Evolutionary conservation across 2,888 invertebrate genomes (phyloP), one percentile per base, ranked within the genome.

Genomic region (Coelinius sp.): DNA sequence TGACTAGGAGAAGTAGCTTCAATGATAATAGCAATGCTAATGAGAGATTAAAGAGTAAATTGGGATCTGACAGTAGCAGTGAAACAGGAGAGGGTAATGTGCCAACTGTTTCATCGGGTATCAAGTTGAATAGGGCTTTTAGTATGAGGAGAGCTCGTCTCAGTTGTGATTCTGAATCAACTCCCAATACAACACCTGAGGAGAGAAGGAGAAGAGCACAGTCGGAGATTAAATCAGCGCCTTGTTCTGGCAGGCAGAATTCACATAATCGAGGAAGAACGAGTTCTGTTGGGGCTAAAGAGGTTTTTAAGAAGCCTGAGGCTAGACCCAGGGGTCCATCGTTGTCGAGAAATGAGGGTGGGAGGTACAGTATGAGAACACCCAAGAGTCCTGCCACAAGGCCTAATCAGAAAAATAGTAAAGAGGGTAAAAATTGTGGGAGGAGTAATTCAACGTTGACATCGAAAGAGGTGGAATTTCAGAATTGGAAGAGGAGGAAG

Each of bases 401-500:
- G 71, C 76, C 77, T 67, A 82, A 77, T 76, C 82, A 82, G 27
- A 84, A 82, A 76, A 35, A 75, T 22, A 56, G 44, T 52, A 83
- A 82, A 71, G 84, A 83, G 67, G 78, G 89, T 81, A 92, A 91
- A 81, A 91, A 91, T 74, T 90, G 90, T 2, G 90, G 90, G 70
- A 92, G 94, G 68, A 91, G 91, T 80, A 92, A 91, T 83, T 94
- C 94, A 27, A 93, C 93, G 0, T 88, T 94, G 3, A 93, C 93
- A 0, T 90, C 93, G 53, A 92, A 94, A 86, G 96, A 97, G 88
- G 92, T 93, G 7, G 95, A 96, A 84, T 93, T 96, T 90, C 96
- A 96, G 87, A 97, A 97, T 89, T 98, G 98, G 98, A 96, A 97
- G 85, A 91, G 98, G 73, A 90, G 98, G 75, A 97, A 97, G 82